Conservation (phyloP, 2,113 vertebrate species). For the Scolopax mira region DNA sequence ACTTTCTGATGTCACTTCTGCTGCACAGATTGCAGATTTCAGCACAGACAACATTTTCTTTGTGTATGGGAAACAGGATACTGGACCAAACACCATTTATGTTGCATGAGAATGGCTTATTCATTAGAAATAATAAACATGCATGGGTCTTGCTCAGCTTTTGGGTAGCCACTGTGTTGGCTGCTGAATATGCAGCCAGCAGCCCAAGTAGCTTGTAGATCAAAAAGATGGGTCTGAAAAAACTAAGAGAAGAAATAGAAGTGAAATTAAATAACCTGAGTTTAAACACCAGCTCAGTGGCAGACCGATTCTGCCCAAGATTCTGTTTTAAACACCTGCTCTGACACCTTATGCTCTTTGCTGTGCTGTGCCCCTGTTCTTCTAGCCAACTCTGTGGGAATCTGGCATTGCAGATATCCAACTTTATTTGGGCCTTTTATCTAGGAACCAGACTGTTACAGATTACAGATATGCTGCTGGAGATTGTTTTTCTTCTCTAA, state of each 20-base stretch:
- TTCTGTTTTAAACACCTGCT: background rate
- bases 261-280: background rate
- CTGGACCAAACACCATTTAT: background rate
- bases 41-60: background rate
- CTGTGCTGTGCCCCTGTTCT: background rate
- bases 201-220: background rate
- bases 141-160: background rate
- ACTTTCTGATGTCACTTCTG: background rate
- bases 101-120: background rate
- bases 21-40: background rate
- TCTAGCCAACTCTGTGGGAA: background rate
- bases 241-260: background rate
- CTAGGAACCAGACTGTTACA: background rate
- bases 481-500: background rate
- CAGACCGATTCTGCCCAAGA: background rate
- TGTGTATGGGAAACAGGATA: background rate
- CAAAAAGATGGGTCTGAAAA: background rate
- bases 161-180: background rate
- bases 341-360: background rate
- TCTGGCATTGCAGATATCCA: background rate
- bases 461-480: background rate
- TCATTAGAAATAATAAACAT: background rate
- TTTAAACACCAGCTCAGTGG: background rate
- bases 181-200: background rate
- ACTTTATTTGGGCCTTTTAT: background rate